These are phyloP conservation scores for Argya squamiceps DNA, from an alignment of 2,797 vertebrate genomes.

Conservation along the genomic window DNA sequence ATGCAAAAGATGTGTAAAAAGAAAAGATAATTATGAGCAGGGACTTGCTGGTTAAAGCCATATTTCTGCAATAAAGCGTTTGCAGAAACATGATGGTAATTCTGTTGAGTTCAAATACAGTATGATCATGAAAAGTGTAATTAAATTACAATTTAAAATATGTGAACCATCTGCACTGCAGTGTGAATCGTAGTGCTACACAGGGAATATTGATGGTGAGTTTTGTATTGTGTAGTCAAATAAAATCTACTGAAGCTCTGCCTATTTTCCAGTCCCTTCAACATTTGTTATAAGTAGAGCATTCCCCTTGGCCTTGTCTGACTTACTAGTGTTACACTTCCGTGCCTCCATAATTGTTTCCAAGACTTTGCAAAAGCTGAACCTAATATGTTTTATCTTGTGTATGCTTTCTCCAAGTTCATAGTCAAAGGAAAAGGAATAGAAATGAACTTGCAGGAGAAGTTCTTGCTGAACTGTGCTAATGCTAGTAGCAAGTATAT, in stretches of 20 bases:
- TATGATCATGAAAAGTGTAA: not conserved
- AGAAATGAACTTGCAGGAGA: not conserved
- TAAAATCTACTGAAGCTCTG: not conserved
- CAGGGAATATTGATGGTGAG: conserved; percentile 5
- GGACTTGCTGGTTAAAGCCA: not conserved
- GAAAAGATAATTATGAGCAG: not conserved
- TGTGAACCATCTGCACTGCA: conserved; percentile 29
- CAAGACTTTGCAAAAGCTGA: not conserved
- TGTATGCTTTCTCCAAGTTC: not conserved
- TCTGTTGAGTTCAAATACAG: conserved; percentile 26
- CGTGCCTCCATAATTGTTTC: not conserved
- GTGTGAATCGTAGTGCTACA: not conserved
- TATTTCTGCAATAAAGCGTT: conserved; percentile 66
- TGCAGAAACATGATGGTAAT: conserved; percentile 69
- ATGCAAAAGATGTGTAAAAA: not conserved
- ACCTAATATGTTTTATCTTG: not conserved
- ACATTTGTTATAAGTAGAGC: not conserved
- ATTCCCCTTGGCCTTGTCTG: not conserved
- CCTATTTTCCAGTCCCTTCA: not conserved
- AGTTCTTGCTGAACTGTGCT: not conserved
- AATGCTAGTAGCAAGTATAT: not conserved
- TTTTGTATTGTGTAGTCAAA: not conserved
- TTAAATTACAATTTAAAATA: conserved; percentile 59
- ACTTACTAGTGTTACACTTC: not conserved
- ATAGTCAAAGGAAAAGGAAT: not conserved